phyloP scores from a whole-genome alignment of 1,140 invertebrate species.

The Anoplolepis gracilipes region DNA sequence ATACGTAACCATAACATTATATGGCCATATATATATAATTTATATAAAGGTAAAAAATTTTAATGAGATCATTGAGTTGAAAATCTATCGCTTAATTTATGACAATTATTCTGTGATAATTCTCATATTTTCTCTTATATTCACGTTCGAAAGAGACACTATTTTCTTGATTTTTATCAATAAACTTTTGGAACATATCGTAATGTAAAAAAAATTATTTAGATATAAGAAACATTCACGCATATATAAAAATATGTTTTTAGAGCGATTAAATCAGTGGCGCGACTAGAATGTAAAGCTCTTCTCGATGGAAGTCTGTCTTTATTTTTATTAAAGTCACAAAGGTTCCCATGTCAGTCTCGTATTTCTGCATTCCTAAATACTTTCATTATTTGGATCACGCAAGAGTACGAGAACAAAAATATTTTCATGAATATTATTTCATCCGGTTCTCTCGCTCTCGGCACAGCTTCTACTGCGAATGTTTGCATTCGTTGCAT shows the following conservation, averaged over 20 bases:
- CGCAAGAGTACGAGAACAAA: slow-evolving; percentile 3
- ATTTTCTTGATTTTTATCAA: neutral
- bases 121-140: neutral
- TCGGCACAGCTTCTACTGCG: slow-evolving; percentile 8
- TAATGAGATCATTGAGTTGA: neutral
- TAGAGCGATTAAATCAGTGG: neutral
- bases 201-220: neutral
- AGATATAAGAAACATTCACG: neutral
- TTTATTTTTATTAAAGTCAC: slow-evolving; percentile 20
- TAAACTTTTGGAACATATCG: neutral
- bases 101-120: slow-evolving; percentile 7
- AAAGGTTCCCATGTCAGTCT: neutral
- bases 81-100: neutral
- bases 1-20: too few species aligned
- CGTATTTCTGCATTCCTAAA: slow-evolving; percentile 4
- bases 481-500: slow-evolving; percentile 57
- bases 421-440: slow-evolving; percentile 60
- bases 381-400: slow-evolving; percentile 44
- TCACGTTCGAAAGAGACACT: neutral
- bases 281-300: neutral
- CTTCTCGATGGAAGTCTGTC: neutral
- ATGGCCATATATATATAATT: neutral
- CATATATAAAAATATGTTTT: neutral
- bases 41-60: neutral
- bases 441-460: slow-evolving; percentile 4